A percentile compares a stretch with the other conserved stretches of the same genome.
phyloP scores from a whole-genome alignment of 2,797 vertebrate genomes.

The Scleropages formosus region DNA sequence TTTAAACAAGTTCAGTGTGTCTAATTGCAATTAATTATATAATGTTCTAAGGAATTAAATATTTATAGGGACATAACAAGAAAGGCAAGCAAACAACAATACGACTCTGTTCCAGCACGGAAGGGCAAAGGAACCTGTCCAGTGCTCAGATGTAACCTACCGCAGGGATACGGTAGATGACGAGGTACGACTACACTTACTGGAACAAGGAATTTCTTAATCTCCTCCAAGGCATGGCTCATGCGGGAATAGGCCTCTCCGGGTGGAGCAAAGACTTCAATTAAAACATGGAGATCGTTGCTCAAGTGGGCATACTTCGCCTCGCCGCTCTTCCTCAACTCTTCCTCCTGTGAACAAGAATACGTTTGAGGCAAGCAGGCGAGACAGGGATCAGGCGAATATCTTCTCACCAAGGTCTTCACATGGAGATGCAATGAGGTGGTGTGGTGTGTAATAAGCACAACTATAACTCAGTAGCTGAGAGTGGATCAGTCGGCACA shows the following conservation, averaged over 20 bases:
- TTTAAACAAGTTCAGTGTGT: no score
- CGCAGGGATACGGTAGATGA: conserved; percentile 33
- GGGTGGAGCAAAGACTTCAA: conserved; percentile 98
- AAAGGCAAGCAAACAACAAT: conserved; percentile 30
- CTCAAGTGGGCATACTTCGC: conserved; percentile 94
- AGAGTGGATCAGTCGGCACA: not conserved
- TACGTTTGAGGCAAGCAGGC: conserved; percentile 38
- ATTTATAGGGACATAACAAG: conserved; percentile 30
- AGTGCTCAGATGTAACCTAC: conserved; percentile 32
- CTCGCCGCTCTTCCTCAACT: conserved; percentile 93
- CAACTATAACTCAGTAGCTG: not conserved
- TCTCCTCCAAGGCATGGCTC: conserved; percentile 98
- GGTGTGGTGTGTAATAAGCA: not conserved
- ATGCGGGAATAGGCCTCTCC: conserved; percentile 98
- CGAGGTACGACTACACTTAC: conserved; percentile 74
- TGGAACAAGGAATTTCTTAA: conserved; percentile 98
- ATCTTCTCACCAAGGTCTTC: not conserved
- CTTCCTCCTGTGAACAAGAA: conserved; percentile 85
- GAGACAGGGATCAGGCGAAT: not conserved
- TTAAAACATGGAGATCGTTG: conserved; percentile 97
- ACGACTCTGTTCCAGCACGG: conserved; percentile 30
- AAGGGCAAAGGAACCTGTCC: conserved; percentile 22
- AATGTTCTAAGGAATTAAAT: not conserved
- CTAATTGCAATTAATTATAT: no score
- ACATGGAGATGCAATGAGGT: not conserved